phyloP scores from a whole-genome alignment of 35 echinoderm and acorn worm genomes.

The Strongylocentrotus purpuratus region DNA sequence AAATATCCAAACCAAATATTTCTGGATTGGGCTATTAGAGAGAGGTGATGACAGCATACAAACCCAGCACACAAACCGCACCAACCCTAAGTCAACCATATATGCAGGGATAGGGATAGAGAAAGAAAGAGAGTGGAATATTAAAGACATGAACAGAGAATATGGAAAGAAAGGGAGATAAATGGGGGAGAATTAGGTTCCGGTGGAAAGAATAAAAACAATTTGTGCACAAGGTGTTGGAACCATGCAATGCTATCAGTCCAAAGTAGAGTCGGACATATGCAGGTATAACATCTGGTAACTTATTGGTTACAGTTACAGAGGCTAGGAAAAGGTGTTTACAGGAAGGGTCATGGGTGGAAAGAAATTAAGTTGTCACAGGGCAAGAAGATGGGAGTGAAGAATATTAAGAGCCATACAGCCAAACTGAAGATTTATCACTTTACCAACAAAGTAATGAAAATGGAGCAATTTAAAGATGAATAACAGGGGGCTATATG shows the following conservation, averaged over 20 bases:
- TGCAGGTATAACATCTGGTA: too few relatives aligned
- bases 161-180: neutral
- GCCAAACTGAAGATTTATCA: too few relatives aligned
- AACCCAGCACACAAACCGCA: constrained; percentile 14
- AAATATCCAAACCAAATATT: constrained; percentile 55
- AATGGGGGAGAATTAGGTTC: neutral
- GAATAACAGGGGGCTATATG: too few relatives aligned
- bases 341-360: neutral
- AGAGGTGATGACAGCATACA: constrained; percentile 41
- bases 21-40: constrained; percentile 50
- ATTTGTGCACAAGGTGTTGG: neutral
- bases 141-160: neutral
- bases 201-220: neutral
- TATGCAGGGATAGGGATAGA: too few relatives aligned
- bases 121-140: neutral
- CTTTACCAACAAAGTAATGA: neutral
- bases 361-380: neutral
- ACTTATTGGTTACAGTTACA: too few relatives aligned
- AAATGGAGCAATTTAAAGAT: too few relatives aligned
- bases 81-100: constrained; percentile 2
- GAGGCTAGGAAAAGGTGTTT: too few relatives aligned
- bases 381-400: neutral
- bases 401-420: too few relatives aligned
- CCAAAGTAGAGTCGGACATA: too few relatives aligned
- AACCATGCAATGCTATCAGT: neutral